Evolutionary conservation across 2,888 invertebrate genomes (phyloP).

Genomic region (Empis stercorea): DNA sequence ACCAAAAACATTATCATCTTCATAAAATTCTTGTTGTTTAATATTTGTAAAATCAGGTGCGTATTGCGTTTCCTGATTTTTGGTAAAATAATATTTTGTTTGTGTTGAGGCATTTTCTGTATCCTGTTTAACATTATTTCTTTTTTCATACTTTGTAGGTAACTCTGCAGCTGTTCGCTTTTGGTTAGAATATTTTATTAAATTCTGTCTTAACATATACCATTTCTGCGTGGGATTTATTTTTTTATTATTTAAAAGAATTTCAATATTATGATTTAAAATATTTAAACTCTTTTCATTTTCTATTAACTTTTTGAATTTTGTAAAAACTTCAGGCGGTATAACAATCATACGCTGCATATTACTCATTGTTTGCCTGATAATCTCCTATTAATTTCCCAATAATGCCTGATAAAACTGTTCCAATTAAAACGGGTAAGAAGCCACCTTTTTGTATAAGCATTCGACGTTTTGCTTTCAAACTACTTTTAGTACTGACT

Average conservation of each 20-base stretch:
- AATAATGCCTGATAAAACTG: conserved; percentile 1
- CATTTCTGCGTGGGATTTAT: background rate
- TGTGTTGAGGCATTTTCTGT: background rate
- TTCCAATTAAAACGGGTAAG: background rate
- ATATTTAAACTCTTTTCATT: background rate
- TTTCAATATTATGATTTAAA: background rate
- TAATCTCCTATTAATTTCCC: background rate
- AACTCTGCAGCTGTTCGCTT: too few species aligned
- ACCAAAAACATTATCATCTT: too few species aligned
- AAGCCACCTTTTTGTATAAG: conserved; percentile 4
- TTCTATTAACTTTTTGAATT: background rate
- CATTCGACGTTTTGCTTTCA: conserved; percentile 1
- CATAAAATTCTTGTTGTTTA: too few species aligned
- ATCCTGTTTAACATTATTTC: background rate
- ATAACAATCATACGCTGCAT: background rate
- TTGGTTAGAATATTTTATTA: too few species aligned
- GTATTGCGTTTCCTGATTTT: too few species aligned
- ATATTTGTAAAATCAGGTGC: too few species aligned
- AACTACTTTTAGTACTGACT: background rate
- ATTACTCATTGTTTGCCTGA: background rate
- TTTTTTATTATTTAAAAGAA: background rate
- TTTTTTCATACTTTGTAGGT: background rate
- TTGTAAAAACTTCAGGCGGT: background rate
- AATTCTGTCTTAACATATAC: too few species aligned
- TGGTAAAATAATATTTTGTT: too few species aligned